Base-by-base conservation (phyloP, 1,140 invertebrate species). In the Drosophila nikananu region DNA sequence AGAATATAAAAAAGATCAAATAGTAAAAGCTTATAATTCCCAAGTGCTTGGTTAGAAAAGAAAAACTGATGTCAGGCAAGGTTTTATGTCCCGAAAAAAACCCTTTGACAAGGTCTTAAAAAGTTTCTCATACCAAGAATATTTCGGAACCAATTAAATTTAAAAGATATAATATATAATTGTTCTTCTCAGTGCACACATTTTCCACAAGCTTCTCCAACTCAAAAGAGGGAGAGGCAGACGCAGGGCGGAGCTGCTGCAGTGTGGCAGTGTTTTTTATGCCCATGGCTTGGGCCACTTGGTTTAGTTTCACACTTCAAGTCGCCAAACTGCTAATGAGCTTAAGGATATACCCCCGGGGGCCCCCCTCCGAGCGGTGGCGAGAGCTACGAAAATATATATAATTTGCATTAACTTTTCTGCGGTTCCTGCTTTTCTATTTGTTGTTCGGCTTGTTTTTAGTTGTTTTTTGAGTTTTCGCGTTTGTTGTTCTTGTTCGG, bases 271-370 rank as follows among this genome's bases (percentile, higher is more conserved):
- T 59, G 65, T 72, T 59, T 80, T 49, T 79, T 82, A 82, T 86
- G 70, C 65, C 65, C 73, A 64, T 77, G 76, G 81, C 81, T 68
- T 25, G 73, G 76, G 83, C 71, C 83, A 87, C 83, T 86, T 87
- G 76, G 76, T 77, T 86, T 80, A 87, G 83, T 86, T 86, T 86
- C 83, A 86, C 83, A 86, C 83, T 86, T 86, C 68, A 74, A 83
- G 77, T 77, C 80, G 66, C 70, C 83, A 70, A 74, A 77, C 84
- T 80, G 83, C 83, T 86, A 86, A 86, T 86, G 83, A 86, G 83
- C 84, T 86, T 86, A 87, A 86, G 83, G 80, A 86, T 86, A 73
- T 62, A 30, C 9, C 13, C 30, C 30, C 10, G 6, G 35, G 6
- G 49, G n/a, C 19, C 23, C 7, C 12, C 15, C 2, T n/a, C n/a